Evolutionary conservation across 2,113 vertebrate species (phyloP).

Genomic region (Verasper variegatus): DNA sequence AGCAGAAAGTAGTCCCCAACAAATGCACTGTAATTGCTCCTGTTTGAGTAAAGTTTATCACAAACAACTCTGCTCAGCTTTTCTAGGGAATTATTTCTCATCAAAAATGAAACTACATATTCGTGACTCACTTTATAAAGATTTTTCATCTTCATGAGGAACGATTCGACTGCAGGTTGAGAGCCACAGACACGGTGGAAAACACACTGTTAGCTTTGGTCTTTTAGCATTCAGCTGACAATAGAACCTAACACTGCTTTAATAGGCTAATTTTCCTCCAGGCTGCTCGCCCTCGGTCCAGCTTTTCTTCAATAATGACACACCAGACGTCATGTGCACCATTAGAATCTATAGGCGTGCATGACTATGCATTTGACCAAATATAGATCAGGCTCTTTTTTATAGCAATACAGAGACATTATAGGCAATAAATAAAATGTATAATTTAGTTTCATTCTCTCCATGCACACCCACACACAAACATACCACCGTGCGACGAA

Average conservation of each 20-base stretch:
- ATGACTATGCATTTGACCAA: background rate
- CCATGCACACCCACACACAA: conserved; percentile 11
- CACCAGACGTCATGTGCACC: conserved; percentile 13
- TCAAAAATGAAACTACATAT: background rate
- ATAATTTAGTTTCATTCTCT: background rate
- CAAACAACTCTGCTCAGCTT: background rate
- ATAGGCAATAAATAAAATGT: conserved; percentile 14
- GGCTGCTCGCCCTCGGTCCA: conserved; percentile 7
- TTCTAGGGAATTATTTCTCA: background rate
- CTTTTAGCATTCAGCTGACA: background rate
- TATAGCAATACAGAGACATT: background rate
- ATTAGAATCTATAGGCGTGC: no score
- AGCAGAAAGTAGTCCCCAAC: background rate
- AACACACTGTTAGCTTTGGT: no score
- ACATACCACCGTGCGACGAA: conserved; percentile 5
- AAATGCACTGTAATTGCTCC: background rate
- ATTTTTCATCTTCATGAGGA: background rate
- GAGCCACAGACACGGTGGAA: background rate
- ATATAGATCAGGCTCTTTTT: background rate
- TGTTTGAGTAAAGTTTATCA: background rate
- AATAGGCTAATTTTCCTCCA: conserved; percentile 50
- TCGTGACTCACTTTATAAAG: no score
- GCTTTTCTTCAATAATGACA: conserved; percentile 37
- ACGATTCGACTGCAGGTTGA: background rate
- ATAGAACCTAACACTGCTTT: conserved; percentile 40